phyloP scores from a whole-genome alignment of 1,140 invertebrate genomes.

The Whitmania pigra region DNA sequence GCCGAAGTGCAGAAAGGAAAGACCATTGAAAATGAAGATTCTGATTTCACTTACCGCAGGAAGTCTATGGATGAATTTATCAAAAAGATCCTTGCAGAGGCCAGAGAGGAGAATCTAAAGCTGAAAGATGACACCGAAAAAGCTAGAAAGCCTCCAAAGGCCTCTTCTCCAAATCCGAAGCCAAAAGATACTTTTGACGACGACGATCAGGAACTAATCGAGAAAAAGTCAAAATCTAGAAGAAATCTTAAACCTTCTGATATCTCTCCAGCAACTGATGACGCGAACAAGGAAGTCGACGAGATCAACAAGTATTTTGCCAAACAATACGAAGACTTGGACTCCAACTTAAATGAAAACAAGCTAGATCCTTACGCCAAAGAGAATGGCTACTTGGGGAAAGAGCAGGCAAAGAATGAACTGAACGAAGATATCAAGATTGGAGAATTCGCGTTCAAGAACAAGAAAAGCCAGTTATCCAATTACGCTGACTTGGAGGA shows the following conservation, averaged over 20 bases:
- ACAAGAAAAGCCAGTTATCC: background rate
- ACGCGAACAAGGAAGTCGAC: background rate
- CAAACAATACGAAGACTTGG: background rate
- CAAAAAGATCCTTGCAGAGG: conserved; percentile 15
- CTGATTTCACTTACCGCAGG: conserved; percentile 14
- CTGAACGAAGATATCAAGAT: background rate
- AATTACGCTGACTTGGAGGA: background rate
- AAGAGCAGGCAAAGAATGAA: background rate
- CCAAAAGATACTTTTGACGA: background rate
- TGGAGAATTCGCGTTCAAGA: background rate
- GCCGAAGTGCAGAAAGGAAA: background rate
- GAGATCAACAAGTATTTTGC: conserved; percentile 7
- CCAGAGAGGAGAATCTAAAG: conserved; percentile 14
- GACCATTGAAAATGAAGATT: conserved; percentile 11
- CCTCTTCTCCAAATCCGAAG: background rate
- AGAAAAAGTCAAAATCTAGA: background rate
- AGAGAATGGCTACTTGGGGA: background rate
- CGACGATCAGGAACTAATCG: background rate
- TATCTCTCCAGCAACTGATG: background rate
- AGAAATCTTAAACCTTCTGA: background rate
- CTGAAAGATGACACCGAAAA: conserved; percentile 2
- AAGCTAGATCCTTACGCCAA: background rate
- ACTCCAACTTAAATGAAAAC: background rate
- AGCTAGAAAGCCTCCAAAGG: background rate
- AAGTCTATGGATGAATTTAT: conserved; percentile 20